Conservation (phyloP, 2,888 invertebrate genomes). For the Apamea sordens region DNA sequence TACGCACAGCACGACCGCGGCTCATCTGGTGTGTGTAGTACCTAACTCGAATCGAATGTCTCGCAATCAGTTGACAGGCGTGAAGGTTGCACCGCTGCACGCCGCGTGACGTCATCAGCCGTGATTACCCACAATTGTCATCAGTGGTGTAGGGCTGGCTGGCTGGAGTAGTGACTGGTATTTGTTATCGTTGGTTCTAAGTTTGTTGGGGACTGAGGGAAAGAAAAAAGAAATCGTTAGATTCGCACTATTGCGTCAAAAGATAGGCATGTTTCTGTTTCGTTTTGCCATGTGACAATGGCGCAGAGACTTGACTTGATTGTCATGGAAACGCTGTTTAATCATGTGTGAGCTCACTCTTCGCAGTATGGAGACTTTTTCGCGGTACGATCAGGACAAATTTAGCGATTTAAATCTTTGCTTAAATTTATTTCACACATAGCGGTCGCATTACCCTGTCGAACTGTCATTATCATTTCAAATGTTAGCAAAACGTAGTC, state of each 20-base stretch:
- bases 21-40: slow-evolving; percentile 53
- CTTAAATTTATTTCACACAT: not conserved
- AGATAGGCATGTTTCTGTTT: not conserved
- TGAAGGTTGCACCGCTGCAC: slow-evolving; percentile 85
- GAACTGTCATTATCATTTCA: not conserved
- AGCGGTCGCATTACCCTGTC: not conserved
- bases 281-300: not conserved
- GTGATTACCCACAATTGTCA: slow-evolving; percentile 84
- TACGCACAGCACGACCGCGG: slow-evolving; percentile 41
- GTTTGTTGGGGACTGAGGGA: not conserved
- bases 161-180: not conserved
- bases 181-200: not conserved
- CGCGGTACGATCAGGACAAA: not conserved
- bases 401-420: not conserved
- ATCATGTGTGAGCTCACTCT: not conserved
- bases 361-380: not conserved
- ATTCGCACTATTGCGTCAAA: not conserved
- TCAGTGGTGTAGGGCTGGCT: slow-evolving; percentile 78
- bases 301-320: not conserved
- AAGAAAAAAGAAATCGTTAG: not conserved
- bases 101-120: slow-evolving; percentile 82
- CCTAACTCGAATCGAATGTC: slow-evolving; percentile 72
- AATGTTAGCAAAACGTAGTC: not conserved
- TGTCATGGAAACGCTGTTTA: not conserved
- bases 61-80: slow-evolving; percentile 80